Evolutionary conservation across 2,888 invertebrate genomes (phyloP).

Genomic region (Brachylomia viminalis): DNA sequence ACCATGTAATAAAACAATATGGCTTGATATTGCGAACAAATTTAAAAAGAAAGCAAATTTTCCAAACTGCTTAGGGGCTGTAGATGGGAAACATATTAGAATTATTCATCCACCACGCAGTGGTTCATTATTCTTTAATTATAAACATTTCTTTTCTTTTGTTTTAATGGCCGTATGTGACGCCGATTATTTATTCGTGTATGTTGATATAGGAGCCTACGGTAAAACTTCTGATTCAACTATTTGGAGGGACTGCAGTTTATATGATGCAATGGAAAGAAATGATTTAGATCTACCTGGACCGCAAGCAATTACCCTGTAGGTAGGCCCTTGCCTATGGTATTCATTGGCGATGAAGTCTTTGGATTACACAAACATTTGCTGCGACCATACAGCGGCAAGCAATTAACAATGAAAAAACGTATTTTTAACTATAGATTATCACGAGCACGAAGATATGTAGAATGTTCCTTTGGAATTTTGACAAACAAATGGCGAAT

Average conservation of each 20-base stretch:
- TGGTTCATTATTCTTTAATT: conserved; percentile 10
- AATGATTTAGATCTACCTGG: conserved; percentile 29
- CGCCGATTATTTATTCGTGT: no score
- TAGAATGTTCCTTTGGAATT: conserved; percentile 61
- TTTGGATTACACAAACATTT: conserved; percentile 4
- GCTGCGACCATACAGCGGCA: conserved; percentile 35
- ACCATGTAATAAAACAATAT: conserved; percentile 37
- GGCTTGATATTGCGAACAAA: conserved; percentile 21
- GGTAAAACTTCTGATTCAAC: conserved; percentile 15
- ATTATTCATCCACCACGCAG: conserved; percentile 1
- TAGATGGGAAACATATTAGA: conserved; percentile 3
- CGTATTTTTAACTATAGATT: no score
- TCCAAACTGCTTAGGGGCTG: conserved; percentile 10
- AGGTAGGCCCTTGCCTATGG: conserved; percentile 11
- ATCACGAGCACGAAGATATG: conserved; percentile 62
- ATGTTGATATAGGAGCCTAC: not conserved
- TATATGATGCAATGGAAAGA: conserved; percentile 30
- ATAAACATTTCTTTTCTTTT: conserved; percentile 5
- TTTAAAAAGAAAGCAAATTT: conserved; percentile 5
- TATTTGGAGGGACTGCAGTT: conserved; percentile 23
- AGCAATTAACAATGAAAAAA: conserved; percentile 55
- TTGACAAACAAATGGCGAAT: conserved; percentile 63
- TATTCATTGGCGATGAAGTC: conserved; percentile 5
- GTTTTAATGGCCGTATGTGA: not conserved
- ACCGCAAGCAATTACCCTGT: conserved; percentile 33